Conservation (phyloP, 2,113 vertebrate genomes). For the Mesocricetus auratus region DNA sequence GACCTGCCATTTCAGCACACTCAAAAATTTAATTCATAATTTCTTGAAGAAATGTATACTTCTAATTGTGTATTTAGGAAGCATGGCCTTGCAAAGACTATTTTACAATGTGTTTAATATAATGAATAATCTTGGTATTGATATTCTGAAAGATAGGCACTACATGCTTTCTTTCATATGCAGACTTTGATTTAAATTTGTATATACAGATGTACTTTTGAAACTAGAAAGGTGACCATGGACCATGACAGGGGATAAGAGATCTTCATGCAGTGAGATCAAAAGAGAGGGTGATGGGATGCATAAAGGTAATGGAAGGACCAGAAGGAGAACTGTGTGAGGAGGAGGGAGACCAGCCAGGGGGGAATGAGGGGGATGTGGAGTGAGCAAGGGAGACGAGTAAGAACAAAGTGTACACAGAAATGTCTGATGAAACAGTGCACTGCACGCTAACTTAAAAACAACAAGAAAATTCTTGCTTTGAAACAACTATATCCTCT, state of each 20-base stretch:
- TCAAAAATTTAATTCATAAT: neutral
- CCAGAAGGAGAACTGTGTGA: neutral
- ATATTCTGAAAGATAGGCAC: neutral
- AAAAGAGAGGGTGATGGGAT: neutral
- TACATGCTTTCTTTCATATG: neutral
- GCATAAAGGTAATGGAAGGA: too few species aligned
- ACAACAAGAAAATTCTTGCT: neutral
- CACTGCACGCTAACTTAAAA: neutral
- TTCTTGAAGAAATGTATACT: neutral
- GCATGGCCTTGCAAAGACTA: neutral
- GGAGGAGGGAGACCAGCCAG: neutral
- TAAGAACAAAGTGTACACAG: too few species aligned
- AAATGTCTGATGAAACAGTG: neutral
- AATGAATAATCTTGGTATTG: neutral
- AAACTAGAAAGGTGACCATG: neutral
- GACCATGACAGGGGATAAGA: neutral
- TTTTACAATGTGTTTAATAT: neutral
- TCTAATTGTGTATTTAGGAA: neutral
- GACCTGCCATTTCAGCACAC: neutral
- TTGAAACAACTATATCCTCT: neutral
- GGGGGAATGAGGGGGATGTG: neutral
- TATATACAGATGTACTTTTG: neutral
- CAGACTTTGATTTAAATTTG: neutral
- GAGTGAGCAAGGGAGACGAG: neutral
- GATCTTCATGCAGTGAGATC: neutral